These are phyloP conservation scores for Nephrotoma guestfalica DNA, from an alignment of 2,888 invertebrate species.

Conservation along the genomic window DNA sequence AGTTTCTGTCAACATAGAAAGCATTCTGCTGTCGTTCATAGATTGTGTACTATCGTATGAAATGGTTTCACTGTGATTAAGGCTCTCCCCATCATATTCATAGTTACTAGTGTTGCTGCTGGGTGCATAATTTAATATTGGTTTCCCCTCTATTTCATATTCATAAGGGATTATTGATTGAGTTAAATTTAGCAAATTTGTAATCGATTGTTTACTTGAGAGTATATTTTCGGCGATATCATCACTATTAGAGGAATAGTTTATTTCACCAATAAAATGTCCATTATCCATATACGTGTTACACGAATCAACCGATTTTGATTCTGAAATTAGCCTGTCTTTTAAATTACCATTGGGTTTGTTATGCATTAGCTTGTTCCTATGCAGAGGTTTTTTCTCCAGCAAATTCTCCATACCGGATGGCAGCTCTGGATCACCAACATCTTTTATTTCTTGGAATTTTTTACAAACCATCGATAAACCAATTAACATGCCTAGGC, in stretches of 20 bases:
- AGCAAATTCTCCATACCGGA: background rate
- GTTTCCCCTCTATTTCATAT: background rate
- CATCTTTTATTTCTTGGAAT: background rate
- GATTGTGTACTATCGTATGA: background rate
- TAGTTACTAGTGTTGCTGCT: background rate
- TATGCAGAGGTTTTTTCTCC: background rate
- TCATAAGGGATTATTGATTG: background rate
- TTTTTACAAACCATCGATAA: background rate
- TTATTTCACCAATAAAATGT: background rate
- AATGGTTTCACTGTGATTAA: background rate
- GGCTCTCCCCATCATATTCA: background rate
- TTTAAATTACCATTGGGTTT: background rate
- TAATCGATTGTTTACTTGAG: background rate
- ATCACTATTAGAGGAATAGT: background rate
- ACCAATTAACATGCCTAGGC: background rate
- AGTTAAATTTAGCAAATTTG: background rate
- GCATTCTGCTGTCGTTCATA: background rate
- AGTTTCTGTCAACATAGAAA: background rate
- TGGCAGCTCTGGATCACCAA: background rate
- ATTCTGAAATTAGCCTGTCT: background rate
- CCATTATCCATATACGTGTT: background rate
- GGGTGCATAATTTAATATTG: background rate
- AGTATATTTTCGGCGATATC: background rate
- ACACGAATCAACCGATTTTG: background rate
- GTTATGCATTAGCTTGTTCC: background rate